Evolutionary conservation across 53 echinoderm and acorn worm species (phyloP), one percentile per base, ranked within the genome.

Genomic region (Zoroaster sp.): DNA sequence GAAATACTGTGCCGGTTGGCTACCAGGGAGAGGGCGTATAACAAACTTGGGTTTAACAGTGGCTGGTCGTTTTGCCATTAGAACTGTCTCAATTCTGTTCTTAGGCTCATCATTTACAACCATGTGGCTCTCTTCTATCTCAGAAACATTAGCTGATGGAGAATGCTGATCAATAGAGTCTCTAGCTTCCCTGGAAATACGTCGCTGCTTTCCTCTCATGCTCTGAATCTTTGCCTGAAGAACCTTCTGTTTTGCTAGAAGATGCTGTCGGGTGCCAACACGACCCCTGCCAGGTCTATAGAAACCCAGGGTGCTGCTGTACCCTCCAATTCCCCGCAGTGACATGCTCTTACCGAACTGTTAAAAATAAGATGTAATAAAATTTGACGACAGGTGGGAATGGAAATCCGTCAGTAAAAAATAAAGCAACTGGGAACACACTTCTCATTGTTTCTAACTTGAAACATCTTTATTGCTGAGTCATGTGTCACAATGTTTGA

Each of bases 231-330:
- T 93, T 11, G 96, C 96, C 71, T 93, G 90, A 31, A 76, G 89
- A 47, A 96, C 96, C 80, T 93, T 96, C 73, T 93, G 92, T 66
- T 96, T 96, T 6, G 93, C 93, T 12, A 96, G 72, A 63, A 91
- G 92, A 54, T 93, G 96, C 35, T 79, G 78, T 28, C 79, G 67
- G 32, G 79, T 78, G 2, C 51, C 66, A 4, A 25, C 81, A 28
- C 81, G 35, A 12, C 81, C 89, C 31, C 23, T 30, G 15, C 79
- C 55, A 2, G 55, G 77, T 54, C 67, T 78, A 34, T 49, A 89
- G 71, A 81, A 81, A 7, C 89, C 72, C 54, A 79, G 37, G 10
- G 78, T 37, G 39, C 88, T 44, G 28, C 88, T 34, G 53, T 72
- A 53, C 20, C 88, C 75, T 25, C 88, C 70, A 5, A 89, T 70